Evolutionary conservation across 2,113 vertebrate species (phyloP).

Genomic region (Tiliqua scincoides): DNA sequence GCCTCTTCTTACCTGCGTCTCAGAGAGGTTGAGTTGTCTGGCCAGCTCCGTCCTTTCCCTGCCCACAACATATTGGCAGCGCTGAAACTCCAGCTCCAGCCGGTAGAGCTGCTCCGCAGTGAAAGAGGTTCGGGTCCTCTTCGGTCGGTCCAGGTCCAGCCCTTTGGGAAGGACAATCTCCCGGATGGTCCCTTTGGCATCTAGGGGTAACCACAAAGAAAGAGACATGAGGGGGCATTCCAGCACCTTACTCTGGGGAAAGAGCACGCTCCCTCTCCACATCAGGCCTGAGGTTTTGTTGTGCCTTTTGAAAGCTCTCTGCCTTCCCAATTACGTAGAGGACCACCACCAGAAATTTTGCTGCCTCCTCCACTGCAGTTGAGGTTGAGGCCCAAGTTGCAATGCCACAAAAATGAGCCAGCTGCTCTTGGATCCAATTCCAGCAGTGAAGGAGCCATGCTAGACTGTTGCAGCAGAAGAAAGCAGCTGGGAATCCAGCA

Average conservation of each 20-base stretch:
- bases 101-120: slow-evolving; percentile 95
- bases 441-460: no score
- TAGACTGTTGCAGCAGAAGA: no score
- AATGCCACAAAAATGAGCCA: no score
- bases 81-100: slow-evolving; percentile 94
- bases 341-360: no score
- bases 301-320: no score
- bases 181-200: slow-evolving; percentile 96
- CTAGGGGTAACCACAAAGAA: slow-evolving; percentile 55
- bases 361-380: no score
- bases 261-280: neutral
- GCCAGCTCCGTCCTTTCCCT: slow-evolving; percentile 92
- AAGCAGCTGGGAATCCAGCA: no score
- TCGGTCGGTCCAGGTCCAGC: slow-evolving; percentile 93
- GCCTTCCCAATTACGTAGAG: no score
- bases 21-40: slow-evolving; percentile 90
- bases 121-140: slow-evolving; percentile 94
- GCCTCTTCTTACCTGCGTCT: slow-evolving; percentile 86
- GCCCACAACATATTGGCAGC: slow-evolving; percentile 96
- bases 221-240: neutral
- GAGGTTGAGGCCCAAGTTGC: no score
- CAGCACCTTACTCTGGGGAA: no score
- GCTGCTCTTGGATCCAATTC: no score
- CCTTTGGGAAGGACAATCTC: slow-evolving; percentile 96
- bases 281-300: neutral